Base-by-base conservation (phyloP, 2,888 invertebrate genomes). In the Synanthedon tipuliformis region DNA sequence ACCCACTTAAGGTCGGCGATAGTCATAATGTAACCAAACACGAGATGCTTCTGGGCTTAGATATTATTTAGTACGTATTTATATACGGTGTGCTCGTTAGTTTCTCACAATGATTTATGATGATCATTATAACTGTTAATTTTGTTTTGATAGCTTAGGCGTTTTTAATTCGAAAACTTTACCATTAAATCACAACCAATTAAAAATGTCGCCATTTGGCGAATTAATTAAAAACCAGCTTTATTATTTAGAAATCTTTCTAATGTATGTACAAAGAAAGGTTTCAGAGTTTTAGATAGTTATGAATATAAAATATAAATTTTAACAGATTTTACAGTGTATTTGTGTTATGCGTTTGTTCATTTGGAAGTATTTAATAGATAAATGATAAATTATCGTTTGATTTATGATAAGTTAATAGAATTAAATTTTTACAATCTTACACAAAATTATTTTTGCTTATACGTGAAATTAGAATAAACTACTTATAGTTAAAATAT, bases 21-120 rank as follows among this genome's bases (percentile, higher is more conserved):
- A 51, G 54, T 49, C 49, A 16, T 49, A 49, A 52, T 59, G 51
- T 53, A 53, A 57, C 62, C 64, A 55, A 65, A 70, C 58, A 67
- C 65, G 60, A 63, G 59, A 65, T 65, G 55, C 52, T 54, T 64
- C 62, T 64, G 49, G 49, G 49, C 49, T 49, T 49, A 64, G 64
- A 66, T 66, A 69, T 66, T 60, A 64, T 61, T 61, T 49, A 49
- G 49, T 49, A 49, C 18, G 63, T 15, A 52, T 71, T 71, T 68
- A 71, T 73, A 69, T 65, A 69, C 69, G 64, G 68, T 69, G 68
- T 45, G 45, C 13, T 67, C 66, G 61, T 61, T 67, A 63, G 59
- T 68, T 70, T 68, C 68, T 71, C 68, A 71, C 68, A 71, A 65
- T 71, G 73, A 75, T 73, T 67, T 68, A 74, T 72, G 66, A 65